A percentile compares a stretch with the other conserved stretches of the same genome.
Conservation (phyloP, 2,888 invertebrate species). For the Drosophila neonasuta region DNA sequence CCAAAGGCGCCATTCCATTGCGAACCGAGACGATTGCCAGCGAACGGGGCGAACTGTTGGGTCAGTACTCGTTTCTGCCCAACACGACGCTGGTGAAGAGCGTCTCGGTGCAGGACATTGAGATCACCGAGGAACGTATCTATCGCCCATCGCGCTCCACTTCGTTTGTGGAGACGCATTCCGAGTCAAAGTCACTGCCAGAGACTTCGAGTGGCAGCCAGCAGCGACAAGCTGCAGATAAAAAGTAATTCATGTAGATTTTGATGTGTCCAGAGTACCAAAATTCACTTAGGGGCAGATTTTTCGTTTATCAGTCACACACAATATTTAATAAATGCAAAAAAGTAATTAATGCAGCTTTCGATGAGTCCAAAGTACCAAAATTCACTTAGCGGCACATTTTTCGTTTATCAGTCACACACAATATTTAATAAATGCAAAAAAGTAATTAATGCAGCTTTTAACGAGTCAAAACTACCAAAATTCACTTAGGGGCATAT, state of each 20-base stretch:
- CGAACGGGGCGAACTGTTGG: constrained; percentile 79
- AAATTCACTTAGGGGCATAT: no score
- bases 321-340: no score
- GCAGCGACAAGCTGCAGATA: background rate
- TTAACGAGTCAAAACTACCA: background rate
- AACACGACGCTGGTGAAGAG: constrained; percentile 79
- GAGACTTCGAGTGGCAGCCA: background rate
- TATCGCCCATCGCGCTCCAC: constrained; percentile 19
- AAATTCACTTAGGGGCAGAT: no score
- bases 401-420: no score
- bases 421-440: no score
- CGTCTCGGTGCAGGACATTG: constrained; percentile 70
- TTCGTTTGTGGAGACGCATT: background rate
- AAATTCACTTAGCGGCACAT: no score
- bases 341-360: no score
- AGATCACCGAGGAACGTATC: constrained; percentile 67
- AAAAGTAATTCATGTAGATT: background rate
- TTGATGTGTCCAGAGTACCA: background rate
- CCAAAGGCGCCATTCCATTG: constrained; percentile 89
- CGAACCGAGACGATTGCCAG: constrained; percentile 94
- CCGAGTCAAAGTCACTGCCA: background rate
- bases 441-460: background rate
- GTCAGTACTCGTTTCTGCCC: constrained; percentile 71
- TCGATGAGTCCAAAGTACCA: no score
- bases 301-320: no score